Percentiles rank a stretch among this genome's conserved stretches.
phyloP scores from a whole-genome alignment of 2,113 vertebrate species.

The Phrynosoma platyrhinos region DNA sequence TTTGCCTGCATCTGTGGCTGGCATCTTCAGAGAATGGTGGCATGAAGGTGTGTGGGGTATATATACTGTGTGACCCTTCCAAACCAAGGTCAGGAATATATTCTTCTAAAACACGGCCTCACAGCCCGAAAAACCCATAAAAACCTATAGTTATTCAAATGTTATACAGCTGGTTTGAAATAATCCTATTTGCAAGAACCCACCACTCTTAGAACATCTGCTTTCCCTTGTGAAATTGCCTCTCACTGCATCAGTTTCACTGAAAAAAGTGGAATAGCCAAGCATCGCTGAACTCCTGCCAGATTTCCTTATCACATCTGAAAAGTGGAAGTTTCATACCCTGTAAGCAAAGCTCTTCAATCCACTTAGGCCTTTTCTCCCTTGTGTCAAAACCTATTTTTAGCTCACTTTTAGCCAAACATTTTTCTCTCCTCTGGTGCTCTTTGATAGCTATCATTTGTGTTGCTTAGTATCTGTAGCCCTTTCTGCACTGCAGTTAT shows the following conservation, averaged over 20 bases:
- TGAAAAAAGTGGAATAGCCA: neutral
- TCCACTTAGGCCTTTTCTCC: neutral
- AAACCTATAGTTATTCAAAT: no score
- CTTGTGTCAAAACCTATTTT: constrained; percentile 25
- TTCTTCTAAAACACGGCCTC: no score
- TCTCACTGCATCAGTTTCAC: neutral
- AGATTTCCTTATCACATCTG: neutral
- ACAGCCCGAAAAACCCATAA: no score
- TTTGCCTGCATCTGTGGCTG: no score
- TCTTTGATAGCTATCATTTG: constrained; percentile 2
- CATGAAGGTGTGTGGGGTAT: no score
- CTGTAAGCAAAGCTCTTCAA: neutral
- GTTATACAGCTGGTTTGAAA: neutral
- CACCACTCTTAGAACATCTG: neutral
- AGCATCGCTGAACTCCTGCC: neutral
- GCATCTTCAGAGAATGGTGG: no score
- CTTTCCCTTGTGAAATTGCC: neutral
- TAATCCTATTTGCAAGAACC: no score
- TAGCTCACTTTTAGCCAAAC: constrained; percentile 1
- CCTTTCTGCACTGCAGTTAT: neutral
- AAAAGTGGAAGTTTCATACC: neutral
- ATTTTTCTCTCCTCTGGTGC: constrained; percentile 7
- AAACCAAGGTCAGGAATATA: no score
- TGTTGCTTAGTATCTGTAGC: neutral
- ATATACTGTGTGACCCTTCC: no score